Evolutionary conservation across 2,113 vertebrate species (phyloP).

Genomic region (Brachionichthys hirsutus): DNA sequence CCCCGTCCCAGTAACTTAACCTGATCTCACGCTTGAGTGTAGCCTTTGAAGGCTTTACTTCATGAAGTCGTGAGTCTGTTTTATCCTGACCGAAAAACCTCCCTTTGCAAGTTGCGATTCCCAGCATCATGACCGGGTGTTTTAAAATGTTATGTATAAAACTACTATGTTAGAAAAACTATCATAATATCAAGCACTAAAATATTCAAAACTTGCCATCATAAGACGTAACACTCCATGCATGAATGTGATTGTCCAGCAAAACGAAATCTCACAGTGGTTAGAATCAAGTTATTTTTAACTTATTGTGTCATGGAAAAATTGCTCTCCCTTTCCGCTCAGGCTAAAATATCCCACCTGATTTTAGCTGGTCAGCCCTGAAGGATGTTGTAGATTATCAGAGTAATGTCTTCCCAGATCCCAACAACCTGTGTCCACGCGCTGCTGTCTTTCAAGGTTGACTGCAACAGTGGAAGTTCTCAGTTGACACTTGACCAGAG

Average conservation of each 20-base stretch:
- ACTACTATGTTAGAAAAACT: not conserved
- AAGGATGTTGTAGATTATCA: constrained; percentile 43
- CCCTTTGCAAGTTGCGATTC: constrained; percentile 12
- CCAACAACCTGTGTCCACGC: constrained; percentile 21
- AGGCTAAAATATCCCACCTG: constrained; percentile 65
- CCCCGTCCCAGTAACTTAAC: constrained; percentile 48
- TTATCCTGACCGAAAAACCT: not conserved
- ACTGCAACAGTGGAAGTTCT: constrained; percentile 35
- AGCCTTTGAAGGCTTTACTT: constrained; percentile 1
- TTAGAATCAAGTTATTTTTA: constrained; percentile 62
- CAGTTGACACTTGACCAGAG: constrained; percentile 47
- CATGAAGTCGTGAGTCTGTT: constrained; percentile 16
- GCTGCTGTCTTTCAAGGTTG: constrained; percentile 59
- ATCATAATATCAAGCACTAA: not conserved
- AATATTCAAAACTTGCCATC: not conserved
- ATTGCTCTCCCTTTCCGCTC: constrained; percentile 22
- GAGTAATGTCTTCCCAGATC: constrained; percentile 43
- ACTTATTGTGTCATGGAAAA: constrained; percentile 65
- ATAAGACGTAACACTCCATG: constrained; percentile 1
- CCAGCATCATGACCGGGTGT: constrained; percentile 9
- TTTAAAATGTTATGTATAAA: no score
- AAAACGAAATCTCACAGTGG: constrained; percentile 18
- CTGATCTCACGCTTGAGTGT: constrained; percentile 25
- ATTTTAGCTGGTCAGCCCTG: constrained; percentile 30
- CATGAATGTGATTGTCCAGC: constrained; percentile 1